These are phyloP conservation scores for Pungitius pungitius DNA, from an alignment of 2,113 vertebrate species.

Conservation along the genomic window DNA sequence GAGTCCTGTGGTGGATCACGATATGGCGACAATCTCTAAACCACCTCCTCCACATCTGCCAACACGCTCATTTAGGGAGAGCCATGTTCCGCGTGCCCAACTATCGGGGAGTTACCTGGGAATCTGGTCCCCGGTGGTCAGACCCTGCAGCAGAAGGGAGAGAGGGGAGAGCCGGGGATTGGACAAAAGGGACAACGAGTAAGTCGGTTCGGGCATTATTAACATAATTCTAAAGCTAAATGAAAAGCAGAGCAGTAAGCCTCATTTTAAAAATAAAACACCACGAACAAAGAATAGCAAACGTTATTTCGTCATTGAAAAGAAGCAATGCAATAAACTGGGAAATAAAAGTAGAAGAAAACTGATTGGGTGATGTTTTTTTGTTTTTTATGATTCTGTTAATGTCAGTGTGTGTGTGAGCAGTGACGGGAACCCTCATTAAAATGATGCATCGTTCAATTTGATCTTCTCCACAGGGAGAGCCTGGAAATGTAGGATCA, in stretches of 20 bases:
- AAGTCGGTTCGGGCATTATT: conserved; percentile 23
- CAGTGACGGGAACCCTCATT: conserved; percentile 43
- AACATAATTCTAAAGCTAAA: conserved; percentile 9
- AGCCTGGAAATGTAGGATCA: conserved; percentile 64
- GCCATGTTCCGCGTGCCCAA: conserved; percentile 73
- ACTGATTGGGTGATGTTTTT: conserved; percentile 21
- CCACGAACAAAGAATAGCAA: neutral
- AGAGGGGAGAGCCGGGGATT: conserved; percentile 70
- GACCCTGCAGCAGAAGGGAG: conserved; percentile 55
- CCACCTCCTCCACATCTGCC: neutral
- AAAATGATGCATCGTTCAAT: conserved; percentile 45
- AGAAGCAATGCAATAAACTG: neutral
- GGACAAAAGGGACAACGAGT: conserved; percentile 75
- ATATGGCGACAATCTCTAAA: neutral
- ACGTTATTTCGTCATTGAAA: neutral
- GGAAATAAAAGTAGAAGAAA: neutral
- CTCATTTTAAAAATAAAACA: too few species aligned
- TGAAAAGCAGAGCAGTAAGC: conserved; percentile 4
- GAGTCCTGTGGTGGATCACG: neutral
- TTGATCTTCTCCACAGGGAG: conserved; percentile 67
- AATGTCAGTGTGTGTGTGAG: conserved; percentile 21
- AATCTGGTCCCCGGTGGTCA: conserved; percentile 19
- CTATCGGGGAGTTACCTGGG: conserved; percentile 52
- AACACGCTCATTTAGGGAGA: conserved; percentile 73
- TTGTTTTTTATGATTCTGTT: conserved; percentile 29